Base-by-base conservation (phyloP, 1,140 invertebrate genomes). In the Habropoda laboriosa region DNA sequence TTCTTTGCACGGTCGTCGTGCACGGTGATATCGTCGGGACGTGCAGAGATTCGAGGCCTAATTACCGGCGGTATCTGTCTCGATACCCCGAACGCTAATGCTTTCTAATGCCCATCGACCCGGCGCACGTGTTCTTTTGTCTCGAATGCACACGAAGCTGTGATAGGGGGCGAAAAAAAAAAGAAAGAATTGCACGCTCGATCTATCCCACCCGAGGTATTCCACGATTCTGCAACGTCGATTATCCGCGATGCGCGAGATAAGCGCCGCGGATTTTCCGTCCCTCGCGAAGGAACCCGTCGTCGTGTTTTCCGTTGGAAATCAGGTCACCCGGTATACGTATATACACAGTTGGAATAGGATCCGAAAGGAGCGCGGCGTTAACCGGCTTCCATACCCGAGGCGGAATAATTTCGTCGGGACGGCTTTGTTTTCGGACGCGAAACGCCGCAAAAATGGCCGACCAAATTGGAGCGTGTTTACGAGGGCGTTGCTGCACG, bases 91-190 rank as follows among this genome's bases (percentile, higher is more conserved):
- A 32, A 47, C 40, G 18, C 16, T 57, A 71, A 71, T 71, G 55
- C 67, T 71, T 78, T 71, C 75, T 78, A 78, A 78, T 71, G 27
- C 30, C 75, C 55, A 49, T 71, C 55, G 35, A 47, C 42, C 12
- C n/a, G n/a, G 30, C 16, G 64, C 74, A 16, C 32, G 42, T 47
- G 66, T 51, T 60, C 66, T 42, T 78, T 78, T 55, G 75, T 70
- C 40, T 35, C 7, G 51, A 35, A 38, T 60, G 66, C 42, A 40
- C 21, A 12, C n/a, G 42, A 27, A n/a, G 4, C 16, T 42, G 8
- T n/a, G n/a, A n/a, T n/a, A n/a, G n/a, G n/a, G n/a, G n/a, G n/a
- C n/a, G n/a, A n/a, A n/a, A n/a, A n/a, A n/a, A n/a, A n/a, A n/a
- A n/a, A 40, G 40, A 2, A 61, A 78, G 71, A 71, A 42, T 77